Base-by-base conservation (phyloP, 2,797 vertebrate genomes). In the Scolopax rusticola region DNA sequence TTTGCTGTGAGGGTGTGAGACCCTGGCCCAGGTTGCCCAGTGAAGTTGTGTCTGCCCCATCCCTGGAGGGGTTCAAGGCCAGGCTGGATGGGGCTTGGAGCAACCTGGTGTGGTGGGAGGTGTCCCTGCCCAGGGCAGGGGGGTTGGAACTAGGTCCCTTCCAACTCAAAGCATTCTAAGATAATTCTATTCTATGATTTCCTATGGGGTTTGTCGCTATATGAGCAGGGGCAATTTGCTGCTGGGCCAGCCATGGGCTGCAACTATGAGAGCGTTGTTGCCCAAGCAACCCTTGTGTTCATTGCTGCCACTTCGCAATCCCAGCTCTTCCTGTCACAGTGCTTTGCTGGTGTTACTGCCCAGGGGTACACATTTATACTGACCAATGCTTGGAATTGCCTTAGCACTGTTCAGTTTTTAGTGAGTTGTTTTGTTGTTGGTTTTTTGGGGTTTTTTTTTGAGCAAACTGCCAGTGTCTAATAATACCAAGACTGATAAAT, bases 321-420 rank as follows among this genome's bases (percentile, higher is more conserved):
- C 9, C 56, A 75, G 15, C 32, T 87, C 28, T 56, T 28, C 47
- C 33, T 18, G 3, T 74, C 30, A 40, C 12, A 19, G 20, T 23
- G 33, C 25, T 83, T 76, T 51, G 40, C 33, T 74, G 47, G 13
- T 3, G 2, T 60, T 81, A 28, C 54, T 6, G 3, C 19, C 61
- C 33, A 32, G 15, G 36, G 19, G 4, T 64, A 9, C 8, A 4
- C 0, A 1, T 25, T 87, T 0, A 0, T 27, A n/a, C 11, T 33
- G 74, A 53, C 36, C 9, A 8, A 9, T 36, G 53, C 28, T 63
- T 71, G 38, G 43, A 77, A 74, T 11, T 50, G 25, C 33, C 20
- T 59, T 54, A 48, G 32, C 12, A 32, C 5, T 32, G 15, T 36
- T 59, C 23, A 36, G 57, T 11, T 24, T 57, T 57, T 57, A 9